Evolutionary conservation across 2,797 vertebrate species (phyloP), one percentile per base, ranked within the genome.

Genomic region (Microctenopoma steveboyesi): DNA sequence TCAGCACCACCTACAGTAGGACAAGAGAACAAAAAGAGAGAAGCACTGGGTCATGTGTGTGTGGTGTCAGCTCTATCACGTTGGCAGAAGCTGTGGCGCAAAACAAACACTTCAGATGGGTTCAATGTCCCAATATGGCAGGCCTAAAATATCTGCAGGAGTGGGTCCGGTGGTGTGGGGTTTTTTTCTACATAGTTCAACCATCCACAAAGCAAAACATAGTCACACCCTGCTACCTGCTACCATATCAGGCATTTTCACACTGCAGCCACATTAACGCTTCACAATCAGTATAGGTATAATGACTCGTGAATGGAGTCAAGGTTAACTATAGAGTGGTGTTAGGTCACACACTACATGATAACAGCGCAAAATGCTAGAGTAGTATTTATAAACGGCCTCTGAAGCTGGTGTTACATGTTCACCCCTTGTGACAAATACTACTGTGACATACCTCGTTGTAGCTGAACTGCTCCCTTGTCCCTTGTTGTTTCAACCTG

Each of bases 391-490:
- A 79, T 82, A 89, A 79, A 77, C 55, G 5, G 60, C 61, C 51
- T 82, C 30, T 45, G 76, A 78, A 68, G 64, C 59, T 22, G 52
- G 62, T 63, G 78, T 72, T 80, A 86, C 79, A 88, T 73, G 72
- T 83, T 60, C 69, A 51, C 22, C 56, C 64, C 43, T 18, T 15
- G 76, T 52, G 74, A 80, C 60, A 76, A 8, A 64, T 13, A 40
- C 49, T 12, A 61, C 65, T 55, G 54, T 4, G 28, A 83, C 86
- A 46, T 91, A 95, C 95, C 95, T 95, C 94, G 40, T 95, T 95
- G 91, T 95, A 95, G 84, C 94, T 95, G 90, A 95, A 95, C 85
- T 95, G 94, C 86, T 94, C 93, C 84, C 94, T 88, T 0, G 93
- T 92, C 74, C 94, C 93, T 81, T 95, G 95, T 81, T 95, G 94